These are phyloP conservation scores for Trichechus manatus DNA, from an alignment of 2,113 vertebrate genomes.

Conservation along the genomic window DNA sequence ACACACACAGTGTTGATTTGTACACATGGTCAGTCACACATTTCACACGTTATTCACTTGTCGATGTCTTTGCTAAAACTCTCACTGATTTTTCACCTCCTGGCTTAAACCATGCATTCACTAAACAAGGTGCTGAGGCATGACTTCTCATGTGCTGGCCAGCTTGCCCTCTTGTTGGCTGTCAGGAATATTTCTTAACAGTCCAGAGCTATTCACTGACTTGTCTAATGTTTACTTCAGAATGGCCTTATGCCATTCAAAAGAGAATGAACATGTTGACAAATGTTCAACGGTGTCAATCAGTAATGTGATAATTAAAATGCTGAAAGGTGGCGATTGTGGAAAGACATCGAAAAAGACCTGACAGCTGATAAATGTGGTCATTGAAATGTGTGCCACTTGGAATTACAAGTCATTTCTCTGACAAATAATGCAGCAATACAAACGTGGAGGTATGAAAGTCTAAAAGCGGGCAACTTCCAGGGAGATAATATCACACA, in stretches of 20 bases:
- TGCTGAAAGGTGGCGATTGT: conserved; percentile 56
- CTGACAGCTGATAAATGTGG: conserved; percentile 25
- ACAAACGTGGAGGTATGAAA: background rate
- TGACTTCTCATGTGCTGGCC: background rate
- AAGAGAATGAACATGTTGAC: conserved; percentile 61
- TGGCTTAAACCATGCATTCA: background rate
- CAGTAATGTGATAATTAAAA: conserved; percentile 71
- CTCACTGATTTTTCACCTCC: background rate
- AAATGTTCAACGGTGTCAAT: conserved; percentile 75
- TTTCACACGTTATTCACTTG: background rate
- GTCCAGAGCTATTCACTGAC: background rate
- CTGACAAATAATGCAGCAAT: background rate
- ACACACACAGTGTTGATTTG: background rate
- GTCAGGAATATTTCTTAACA: background rate
- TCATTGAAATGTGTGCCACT: background rate
- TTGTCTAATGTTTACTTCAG: background rate
- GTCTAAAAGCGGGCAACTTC: background rate
- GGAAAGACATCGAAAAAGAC: conserved; percentile 24
- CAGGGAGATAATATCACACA: background rate
- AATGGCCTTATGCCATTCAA: background rate
- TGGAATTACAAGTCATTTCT: background rate
- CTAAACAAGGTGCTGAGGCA: background rate
- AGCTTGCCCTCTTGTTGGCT: background rate
- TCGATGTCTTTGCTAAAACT: background rate
- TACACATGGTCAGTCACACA: background rate